Evolutionary conservation across 2,113 vertebrate genomes (phyloP), one percentile per base, ranked within the genome.

Genomic region (Callospermophilus lateralis): DNA sequence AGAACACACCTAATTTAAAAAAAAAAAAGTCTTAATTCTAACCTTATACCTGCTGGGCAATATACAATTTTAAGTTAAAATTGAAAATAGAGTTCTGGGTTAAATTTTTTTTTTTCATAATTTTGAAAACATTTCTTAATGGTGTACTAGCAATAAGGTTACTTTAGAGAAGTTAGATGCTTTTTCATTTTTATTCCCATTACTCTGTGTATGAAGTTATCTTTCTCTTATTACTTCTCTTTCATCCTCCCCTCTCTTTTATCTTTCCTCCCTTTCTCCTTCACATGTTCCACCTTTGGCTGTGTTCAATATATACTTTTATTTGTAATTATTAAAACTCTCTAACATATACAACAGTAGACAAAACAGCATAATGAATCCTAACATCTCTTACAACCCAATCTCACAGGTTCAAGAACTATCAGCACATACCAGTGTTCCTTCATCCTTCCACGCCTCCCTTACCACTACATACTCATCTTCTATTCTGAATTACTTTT

Each of bases 61-160:
- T 72, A 70, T 51, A 96, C 76, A 91, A 89, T 67, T 97, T 13
- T 90, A 8, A 58, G 22, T 58, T 77, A 70, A 86, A 96, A 53
- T 58, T 30, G 0, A 61, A 87, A 65, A 68, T 39, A 94, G 76
- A 91, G 84, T 73, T 96, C 19, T 91, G 15, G 42, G 30, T 67
- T 77, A 65, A 83, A 95, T 51, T 48, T 93, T 92, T 48, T 93
- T 92, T 32, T 73, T 81, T 86, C n/a, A 42, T 39, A 73, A 74
- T 88, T 68, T 67, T 78, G 26, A 96, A 84, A 26, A 4, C 22
- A 74, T 92, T 73, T 77, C 34, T 78, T 72, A 8, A 81, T 32
- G 45, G 17, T 51, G 53, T 89, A 81, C 6, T 80, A 85, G 10
- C 34, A 68, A 55, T n/a, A 51, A 3, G 51, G 4, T 20, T 90